Conservation (phyloP, 1,140 invertebrate species). For the Drosophila nannoptera region DNA sequence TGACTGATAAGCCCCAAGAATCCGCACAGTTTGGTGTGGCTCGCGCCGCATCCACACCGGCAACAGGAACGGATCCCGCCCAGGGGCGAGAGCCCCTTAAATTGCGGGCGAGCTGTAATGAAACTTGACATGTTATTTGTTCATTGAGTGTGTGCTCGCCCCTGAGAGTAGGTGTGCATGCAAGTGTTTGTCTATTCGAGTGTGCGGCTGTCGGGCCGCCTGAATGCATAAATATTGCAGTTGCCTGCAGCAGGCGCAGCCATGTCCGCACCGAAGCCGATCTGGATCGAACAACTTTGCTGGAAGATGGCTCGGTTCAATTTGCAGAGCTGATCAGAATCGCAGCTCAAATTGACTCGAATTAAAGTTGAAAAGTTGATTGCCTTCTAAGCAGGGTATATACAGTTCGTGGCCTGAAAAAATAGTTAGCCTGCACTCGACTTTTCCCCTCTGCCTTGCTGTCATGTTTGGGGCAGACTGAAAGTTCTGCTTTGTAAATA, state of each 20-base stretch:
- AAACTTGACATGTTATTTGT: conserved; percentile 78
- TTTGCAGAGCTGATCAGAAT: neutral
- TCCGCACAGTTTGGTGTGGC: conserved; percentile 33
- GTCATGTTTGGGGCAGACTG: conserved; percentile 45
- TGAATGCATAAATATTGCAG: conserved; percentile 49
- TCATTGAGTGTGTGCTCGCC: conserved; percentile 52
- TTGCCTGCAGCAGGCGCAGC: conserved; percentile 33
- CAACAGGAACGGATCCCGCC: conserved; percentile 27
- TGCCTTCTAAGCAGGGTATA: conserved; percentile 1
- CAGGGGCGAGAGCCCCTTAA: conserved; percentile 41
- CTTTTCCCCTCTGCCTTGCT: conserved; percentile 4
- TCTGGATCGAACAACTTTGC: conserved; percentile 20
- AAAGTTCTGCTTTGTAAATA: conserved; percentile 63
- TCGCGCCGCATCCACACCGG: conserved; percentile 13
- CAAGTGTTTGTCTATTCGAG: conserved; percentile 3
- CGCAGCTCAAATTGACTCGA: conserved; percentile 11
- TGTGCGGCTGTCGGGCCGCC: conserved; percentile 15
- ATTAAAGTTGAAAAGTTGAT: neutral
- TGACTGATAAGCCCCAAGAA: conserved; percentile 72
- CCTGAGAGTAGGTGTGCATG: neutral
- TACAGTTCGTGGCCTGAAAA: neutral
- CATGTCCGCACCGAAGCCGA: conserved; percentile 29
- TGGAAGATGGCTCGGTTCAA: neutral
- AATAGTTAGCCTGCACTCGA: neutral
- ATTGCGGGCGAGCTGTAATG: conserved; percentile 65